Evolutionary conservation across 2,797 vertebrate species (phyloP).

Genomic region (Micromesistius poutassou): DNA sequence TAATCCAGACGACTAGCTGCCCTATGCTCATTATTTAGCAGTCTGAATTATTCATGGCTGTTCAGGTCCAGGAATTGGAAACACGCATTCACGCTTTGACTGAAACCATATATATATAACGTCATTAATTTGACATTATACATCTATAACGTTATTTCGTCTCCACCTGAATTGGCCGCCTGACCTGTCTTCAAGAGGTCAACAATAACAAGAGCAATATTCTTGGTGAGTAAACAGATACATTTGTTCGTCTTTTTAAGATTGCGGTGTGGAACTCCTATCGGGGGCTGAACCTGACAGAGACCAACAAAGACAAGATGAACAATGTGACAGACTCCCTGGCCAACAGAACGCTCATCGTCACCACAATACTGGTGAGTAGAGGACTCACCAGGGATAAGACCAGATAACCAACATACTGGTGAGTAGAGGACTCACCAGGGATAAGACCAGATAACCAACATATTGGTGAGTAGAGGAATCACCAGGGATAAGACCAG

Average conservation of each 20-base stretch:
- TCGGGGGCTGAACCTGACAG: conserved; percentile 90
- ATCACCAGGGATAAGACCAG: neutral
- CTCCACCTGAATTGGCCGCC: too few species aligned
- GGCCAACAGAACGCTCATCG: conserved; percentile 92
- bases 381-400: conserved; percentile 8
- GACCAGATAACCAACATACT: neutral
- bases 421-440: neutral
- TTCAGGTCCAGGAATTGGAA: too few species aligned
- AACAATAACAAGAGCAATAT: neutral
- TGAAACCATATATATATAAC: too few species aligned
- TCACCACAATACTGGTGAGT: conserved; percentile 94
- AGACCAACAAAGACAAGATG: conserved; percentile 76
- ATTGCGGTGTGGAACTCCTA: conserved; percentile 95
- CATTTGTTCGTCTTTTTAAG: conserved; percentile 60
- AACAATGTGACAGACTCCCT: conserved; percentile 90
- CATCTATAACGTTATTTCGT: too few species aligned
- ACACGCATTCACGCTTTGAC: too few species aligned
- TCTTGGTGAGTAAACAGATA: neutral
- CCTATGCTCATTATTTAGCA: too few species aligned
- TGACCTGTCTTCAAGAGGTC: too few species aligned
- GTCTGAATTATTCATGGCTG: too few species aligned
- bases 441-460: neutral
- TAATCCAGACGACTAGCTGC: too few species aligned
- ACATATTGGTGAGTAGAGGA: neutral
- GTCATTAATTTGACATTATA: too few species aligned